phyloP scores from a whole-genome alignment of 2,113 vertebrate species.

The Raja brachyura region DNA sequence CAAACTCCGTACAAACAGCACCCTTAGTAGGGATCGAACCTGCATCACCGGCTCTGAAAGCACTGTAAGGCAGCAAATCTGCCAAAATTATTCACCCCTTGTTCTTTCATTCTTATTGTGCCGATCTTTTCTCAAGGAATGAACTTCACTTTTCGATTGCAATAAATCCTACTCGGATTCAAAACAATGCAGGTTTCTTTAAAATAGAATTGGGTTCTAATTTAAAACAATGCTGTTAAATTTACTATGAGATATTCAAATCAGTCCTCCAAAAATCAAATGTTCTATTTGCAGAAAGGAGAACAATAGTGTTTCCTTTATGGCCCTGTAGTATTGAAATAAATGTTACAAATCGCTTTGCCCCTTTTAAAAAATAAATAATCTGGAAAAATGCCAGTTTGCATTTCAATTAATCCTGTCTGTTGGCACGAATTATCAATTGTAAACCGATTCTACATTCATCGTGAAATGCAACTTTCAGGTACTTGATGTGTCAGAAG shows the following conservation, averaged over 20 bases:
- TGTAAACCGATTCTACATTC: neutral
- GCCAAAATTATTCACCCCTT: neutral
- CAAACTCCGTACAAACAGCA: too few relatives aligned
- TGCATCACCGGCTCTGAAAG: too few relatives aligned
- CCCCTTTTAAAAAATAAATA: neutral
- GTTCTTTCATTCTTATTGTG: neutral
- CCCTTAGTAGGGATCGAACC: too few relatives aligned
- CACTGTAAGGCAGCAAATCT: too few relatives aligned
- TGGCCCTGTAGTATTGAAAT: neutral
- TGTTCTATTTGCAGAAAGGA: neutral
- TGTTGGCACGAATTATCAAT: neutral
- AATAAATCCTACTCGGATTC: neutral
- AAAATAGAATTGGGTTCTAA: neutral
- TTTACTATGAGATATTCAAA: neutral
- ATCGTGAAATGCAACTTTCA: neutral
- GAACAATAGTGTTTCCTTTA: conserved; percentile 27
- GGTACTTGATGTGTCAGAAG: too few relatives aligned
- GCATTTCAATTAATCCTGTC: neutral
- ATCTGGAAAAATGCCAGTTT: neutral
- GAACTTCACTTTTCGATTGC: neutral
- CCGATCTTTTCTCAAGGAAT: neutral
- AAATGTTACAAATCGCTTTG: neutral
- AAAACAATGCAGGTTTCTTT: neutral
- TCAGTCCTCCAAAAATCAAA: conserved; percentile 13
- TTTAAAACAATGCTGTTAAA: neutral